phyloP scores from a whole-genome alignment of 2,797 vertebrate species.

The Eleutherodactylus coqui region DNA sequence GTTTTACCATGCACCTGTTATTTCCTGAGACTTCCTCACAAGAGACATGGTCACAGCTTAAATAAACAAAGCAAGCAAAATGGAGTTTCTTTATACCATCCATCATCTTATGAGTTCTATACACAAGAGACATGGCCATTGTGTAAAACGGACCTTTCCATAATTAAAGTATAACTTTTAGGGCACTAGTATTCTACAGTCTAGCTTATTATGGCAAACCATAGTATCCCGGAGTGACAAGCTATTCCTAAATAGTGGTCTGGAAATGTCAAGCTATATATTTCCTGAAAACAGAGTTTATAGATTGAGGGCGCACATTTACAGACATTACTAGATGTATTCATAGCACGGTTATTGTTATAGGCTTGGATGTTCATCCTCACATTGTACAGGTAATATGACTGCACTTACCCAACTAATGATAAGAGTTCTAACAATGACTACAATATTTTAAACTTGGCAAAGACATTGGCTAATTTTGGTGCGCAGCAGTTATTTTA shows the following conservation, averaged over 20 bases:
- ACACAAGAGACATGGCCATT: conserved; percentile 51
- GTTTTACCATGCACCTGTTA: conserved; percentile 32
- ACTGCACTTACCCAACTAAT: neutral
- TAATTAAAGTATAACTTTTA: conserved; percentile 54
- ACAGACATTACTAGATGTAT: neutral
- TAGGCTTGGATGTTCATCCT: neutral
- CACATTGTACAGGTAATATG: neutral
- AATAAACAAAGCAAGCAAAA: conserved; percentile 50
- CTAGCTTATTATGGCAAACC: neutral
- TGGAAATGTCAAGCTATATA: conserved; percentile 20
- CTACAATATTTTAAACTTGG: too few relatives aligned
- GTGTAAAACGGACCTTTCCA: conserved; percentile 20
- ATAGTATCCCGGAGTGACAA: conserved; percentile 1
- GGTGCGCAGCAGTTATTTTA: too few relatives aligned
- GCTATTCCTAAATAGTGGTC: conserved; percentile 10
- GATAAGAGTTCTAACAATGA: neutral
- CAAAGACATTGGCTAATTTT: too few relatives aligned
- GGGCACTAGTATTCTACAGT: conserved; percentile 17
- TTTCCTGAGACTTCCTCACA: conserved; percentile 35
- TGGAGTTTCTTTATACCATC: conserved; percentile 37
- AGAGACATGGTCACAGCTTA: conserved; percentile 42
- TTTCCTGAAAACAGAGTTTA: neutral
- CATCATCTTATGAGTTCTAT: conserved; percentile 48
- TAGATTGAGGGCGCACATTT: neutral
- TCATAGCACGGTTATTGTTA: neutral